Evolutionary conservation across 1,140 invertebrate genomes (phyloP).

Genomic region (Bicyclus anynana): DNA sequence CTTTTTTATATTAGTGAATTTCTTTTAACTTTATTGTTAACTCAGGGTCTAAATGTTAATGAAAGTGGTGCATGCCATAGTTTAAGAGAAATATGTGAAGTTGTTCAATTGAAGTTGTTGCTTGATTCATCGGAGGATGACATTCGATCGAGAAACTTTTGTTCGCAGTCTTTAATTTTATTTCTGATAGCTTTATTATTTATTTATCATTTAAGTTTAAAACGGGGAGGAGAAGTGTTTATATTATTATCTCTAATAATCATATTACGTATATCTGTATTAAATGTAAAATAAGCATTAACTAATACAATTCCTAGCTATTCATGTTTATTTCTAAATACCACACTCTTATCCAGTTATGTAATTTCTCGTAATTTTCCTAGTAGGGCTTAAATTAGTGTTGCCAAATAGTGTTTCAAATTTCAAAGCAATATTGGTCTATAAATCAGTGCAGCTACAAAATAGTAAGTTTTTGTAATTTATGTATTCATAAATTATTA

Average conservation of each 20-base stretch:
- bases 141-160: conserved; percentile 22
- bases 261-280: not conserved
- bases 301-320: conserved; percentile 4
- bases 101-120: conserved; percentile 27
- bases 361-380: not conserved
- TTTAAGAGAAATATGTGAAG: conserved; percentile 39
- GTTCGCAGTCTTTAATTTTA: conserved; percentile 26
- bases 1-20: conserved; percentile 9
- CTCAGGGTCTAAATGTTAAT: conserved; percentile 31
- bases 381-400: not conserved
- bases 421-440: too few species aligned
- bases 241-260: not conserved
- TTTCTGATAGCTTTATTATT: conserved; percentile 40
- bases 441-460: too few species aligned
- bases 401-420: too few species aligned
- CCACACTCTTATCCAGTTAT: not conserved
- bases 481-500: too few species aligned
- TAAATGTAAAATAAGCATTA: not conserved
- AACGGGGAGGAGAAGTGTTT: conserved; percentile 33
- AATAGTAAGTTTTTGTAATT: too few species aligned
- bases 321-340: not conserved
- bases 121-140: conserved; percentile 18
- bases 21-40: conserved; percentile 36
- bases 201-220: conserved; percentile 34
- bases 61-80: conserved; percentile 69